A percentile compares a stretch with the other conserved stretches of the same genome.
phyloP scores from a whole-genome alignment of 1,140 invertebrate genomes.

The Ostrea edulis region DNA sequence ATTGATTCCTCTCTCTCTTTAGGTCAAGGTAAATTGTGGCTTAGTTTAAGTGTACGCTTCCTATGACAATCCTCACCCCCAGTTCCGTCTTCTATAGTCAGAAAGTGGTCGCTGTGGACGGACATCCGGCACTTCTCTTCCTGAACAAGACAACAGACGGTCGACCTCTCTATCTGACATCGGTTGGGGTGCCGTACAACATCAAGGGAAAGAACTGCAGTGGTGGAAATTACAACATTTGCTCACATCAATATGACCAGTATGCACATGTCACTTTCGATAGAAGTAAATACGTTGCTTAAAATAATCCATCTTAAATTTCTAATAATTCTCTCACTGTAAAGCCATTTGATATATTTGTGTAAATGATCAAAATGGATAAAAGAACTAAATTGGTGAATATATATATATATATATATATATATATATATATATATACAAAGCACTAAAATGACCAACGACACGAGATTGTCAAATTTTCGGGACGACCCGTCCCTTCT shows the following conservation, averaged over 20 bases:
- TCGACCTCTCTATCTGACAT: conserved; percentile 48
- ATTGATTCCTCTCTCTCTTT: not conserved
- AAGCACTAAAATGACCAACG: no score
- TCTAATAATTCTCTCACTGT: no score
- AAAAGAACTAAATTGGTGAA: no score
- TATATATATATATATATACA: no score
- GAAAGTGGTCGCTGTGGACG: conserved; percentile 49
- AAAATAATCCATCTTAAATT: no score
- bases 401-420: no score
- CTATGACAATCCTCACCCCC: conserved; percentile 52
- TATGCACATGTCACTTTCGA: not conserved
- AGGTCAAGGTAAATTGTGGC: conserved; percentile 54
- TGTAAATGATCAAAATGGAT: no score
- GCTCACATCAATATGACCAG: conserved; percentile 29
- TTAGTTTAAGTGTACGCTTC: conserved; percentile 55
- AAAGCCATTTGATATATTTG: not conserved
- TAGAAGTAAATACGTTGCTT: no score
- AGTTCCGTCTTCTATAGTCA: conserved; percentile 51
- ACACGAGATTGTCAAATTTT: no score
- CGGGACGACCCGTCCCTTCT: no score
- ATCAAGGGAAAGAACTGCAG: conserved; percentile 26
- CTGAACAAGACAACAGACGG: conserved; percentile 45
- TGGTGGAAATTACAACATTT: not conserved
- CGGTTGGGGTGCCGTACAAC: not conserved
- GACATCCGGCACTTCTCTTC: conserved; percentile 49